Evolutionary conservation across 2,888 invertebrate species (phyloP).

Genomic region (Athalia cordata): DNA sequence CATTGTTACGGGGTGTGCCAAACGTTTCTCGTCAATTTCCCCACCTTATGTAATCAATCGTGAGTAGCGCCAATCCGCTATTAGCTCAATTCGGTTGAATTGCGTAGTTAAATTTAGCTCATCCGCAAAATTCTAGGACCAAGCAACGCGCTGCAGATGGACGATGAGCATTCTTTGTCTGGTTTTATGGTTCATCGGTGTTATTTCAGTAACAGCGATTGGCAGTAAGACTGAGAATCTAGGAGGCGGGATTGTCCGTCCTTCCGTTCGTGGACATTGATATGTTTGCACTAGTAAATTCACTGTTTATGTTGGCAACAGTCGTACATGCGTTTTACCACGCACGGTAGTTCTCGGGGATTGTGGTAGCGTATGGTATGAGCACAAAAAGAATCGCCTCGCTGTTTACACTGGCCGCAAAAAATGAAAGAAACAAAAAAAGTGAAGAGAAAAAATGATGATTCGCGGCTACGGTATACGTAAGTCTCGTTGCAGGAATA

Average conservation of each 20-base stretch:
- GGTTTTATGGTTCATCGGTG: slow-evolving; percentile 30
- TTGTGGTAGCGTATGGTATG: not conserved
- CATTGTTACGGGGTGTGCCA: not conserved
- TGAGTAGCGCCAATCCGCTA: no score
- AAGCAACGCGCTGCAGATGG: not conserved
- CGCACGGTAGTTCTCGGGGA: not conserved
- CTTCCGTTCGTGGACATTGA: slow-evolving; percentile 32
- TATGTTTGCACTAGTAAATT: slow-evolving; percentile 40
- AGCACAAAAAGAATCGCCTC: not conserved
- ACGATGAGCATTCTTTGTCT: slow-evolving; percentile 1
- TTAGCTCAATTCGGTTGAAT: no score
- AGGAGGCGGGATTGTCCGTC: slow-evolving; percentile 24
- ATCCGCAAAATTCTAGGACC: not conserved
- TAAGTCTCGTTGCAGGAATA: slow-evolving; percentile 32
- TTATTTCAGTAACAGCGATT: slow-evolving; percentile 41
- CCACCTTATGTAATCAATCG: no score
- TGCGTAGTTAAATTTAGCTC: not conserved
- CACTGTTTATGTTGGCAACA: slow-evolving; percentile 41
- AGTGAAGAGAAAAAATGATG: not conserved
- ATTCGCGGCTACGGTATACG: not conserved
- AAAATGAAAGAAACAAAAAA: not conserved
- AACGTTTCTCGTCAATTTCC: no score
- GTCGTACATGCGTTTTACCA: slow-evolving; percentile 3
- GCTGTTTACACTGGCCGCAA: slow-evolving; percentile 6
- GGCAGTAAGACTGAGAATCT: slow-evolving; percentile 31